Percentiles rank a stretch among this genome's conserved stretches.
These are phyloP conservation scores for Arvicanthis niloticus DNA, from an alignment of 2,113 vertebrate genomes.

Conservation along the genomic window DNA sequence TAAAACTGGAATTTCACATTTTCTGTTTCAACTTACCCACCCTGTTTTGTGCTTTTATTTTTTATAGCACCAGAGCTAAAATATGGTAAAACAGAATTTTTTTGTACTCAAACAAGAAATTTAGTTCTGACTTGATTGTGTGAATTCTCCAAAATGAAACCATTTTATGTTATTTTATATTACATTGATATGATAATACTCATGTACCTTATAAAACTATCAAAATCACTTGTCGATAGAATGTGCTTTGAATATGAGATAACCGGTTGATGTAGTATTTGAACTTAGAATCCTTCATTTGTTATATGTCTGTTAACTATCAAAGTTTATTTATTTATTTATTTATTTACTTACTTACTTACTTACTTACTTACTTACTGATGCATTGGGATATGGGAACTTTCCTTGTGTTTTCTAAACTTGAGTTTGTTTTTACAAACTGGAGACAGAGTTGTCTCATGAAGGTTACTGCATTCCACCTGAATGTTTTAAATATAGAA, in stretches of 20 bases:
- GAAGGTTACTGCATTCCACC: background rate
- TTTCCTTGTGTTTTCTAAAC: background rate
- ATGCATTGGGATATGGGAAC: background rate
- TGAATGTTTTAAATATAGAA: slow-evolving; percentile 15
- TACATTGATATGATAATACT: background rate
- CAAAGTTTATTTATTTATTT: background rate
- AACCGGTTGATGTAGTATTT: background rate
- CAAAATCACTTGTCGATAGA: background rate
- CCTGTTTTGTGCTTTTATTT: background rate
- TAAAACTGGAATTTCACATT: background rate
- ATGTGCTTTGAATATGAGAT: background rate
- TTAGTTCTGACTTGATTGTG: slow-evolving; percentile 32
- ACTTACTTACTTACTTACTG: background rate
- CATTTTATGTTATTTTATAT: slow-evolving; percentile 10
- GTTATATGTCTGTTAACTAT: background rate
- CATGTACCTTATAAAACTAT: background rate
- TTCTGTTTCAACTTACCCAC: background rate
- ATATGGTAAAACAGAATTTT: background rate
- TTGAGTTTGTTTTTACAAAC: background rate
- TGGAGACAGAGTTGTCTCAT: background rate
- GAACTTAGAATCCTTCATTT: background rate
- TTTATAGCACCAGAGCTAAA: background rate
- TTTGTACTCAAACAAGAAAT: background rate
- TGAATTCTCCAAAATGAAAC: slow-evolving; percentile 33
- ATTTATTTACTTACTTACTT: background rate